These are phyloP conservation scores for Pimpla rufipes DNA, from an alignment of 2,888 invertebrate species.

Conservation along the genomic window DNA sequence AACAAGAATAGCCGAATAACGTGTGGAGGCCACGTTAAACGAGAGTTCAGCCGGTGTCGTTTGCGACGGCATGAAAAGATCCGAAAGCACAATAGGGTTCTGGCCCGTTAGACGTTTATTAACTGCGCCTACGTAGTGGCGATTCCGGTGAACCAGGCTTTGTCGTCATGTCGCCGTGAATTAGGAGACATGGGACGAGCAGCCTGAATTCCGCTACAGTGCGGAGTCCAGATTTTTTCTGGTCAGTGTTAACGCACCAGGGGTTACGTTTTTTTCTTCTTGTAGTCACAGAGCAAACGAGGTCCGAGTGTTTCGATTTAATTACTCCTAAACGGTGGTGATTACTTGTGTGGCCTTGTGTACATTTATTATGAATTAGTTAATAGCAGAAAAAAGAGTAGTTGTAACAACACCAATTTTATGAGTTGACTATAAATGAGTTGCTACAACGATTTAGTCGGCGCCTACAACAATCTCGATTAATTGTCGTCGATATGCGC, in stretches of 20 bases:
- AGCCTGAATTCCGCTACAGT: background rate
- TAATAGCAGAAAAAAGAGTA: too few relatives aligned
- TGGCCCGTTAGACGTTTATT: constrained; percentile 28
- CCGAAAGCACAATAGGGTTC: background rate
- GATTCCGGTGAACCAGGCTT: background rate
- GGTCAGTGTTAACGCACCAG: background rate
- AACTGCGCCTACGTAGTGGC: background rate
- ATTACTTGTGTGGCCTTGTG: too few relatives aligned
- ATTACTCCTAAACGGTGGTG: too few relatives aligned
- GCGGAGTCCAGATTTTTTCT: background rate
- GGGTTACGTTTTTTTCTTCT: too few relatives aligned
- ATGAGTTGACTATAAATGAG: too few relatives aligned
- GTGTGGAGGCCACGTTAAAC: background rate
- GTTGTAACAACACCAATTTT: too few relatives aligned
- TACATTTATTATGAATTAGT: too few relatives aligned
- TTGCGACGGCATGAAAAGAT: background rate
- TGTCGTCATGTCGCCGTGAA: background rate
- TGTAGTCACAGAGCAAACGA: too few relatives aligned
- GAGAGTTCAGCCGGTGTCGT: background rate
- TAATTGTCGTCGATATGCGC: too few relatives aligned
- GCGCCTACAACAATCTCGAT: too few relatives aligned
- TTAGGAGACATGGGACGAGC: background rate
- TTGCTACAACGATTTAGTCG: too few relatives aligned
- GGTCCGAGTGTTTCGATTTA: too few relatives aligned
- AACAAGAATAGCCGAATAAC: background rate